phyloP scores from a whole-genome alignment of 1,140 invertebrate genomes.

The Drosophila subobscura region DNA sequence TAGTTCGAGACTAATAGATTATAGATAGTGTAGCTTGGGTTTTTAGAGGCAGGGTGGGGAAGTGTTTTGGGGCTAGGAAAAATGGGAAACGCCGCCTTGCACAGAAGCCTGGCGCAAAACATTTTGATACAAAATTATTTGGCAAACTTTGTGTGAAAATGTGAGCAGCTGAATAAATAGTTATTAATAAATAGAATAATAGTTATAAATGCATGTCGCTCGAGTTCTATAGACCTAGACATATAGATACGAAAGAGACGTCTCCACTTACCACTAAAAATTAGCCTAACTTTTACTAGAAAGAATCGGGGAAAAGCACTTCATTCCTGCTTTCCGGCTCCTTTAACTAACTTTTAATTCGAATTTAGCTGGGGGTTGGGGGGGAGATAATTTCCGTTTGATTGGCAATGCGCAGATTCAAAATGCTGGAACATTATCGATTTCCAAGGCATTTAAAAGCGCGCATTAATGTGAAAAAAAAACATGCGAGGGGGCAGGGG shows the following conservation, averaged over 20 bases:
- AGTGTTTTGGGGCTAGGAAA: conserved; percentile 15
- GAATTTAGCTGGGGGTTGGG: conserved; percentile 24
- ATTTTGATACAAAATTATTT: conserved; percentile 82
- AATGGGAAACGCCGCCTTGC: conserved; percentile 44
- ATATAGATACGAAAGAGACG: conserved; percentile 59
- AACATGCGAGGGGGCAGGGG: neutral
- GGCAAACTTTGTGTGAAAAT: conserved; percentile 59
- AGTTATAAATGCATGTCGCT: conserved; percentile 77
- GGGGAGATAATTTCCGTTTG: conserved; percentile 20
- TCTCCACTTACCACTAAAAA: conserved; percentile 62
- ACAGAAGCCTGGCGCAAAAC: conserved; percentile 64
- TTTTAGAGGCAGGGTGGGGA: neutral
- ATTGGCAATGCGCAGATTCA: conserved; percentile 72
- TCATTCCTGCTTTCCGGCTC: neutral
- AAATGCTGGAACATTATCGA: conserved; percentile 62
- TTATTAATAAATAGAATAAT: conserved; percentile 69
- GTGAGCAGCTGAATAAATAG: conserved; percentile 42
- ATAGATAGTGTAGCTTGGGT: neutral
- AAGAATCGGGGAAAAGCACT: neutral
- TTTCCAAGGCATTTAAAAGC: conserved; percentile 72
- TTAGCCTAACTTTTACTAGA: conserved; percentile 67
- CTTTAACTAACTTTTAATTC: conserved; percentile 33
- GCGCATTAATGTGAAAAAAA: conserved; percentile 59
- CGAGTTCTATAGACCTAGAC: conserved; percentile 63
- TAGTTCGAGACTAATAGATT: conserved; percentile 41